These are phyloP conservation scores for Vicugna pacos DNA, from an alignment of 2,113 vertebrate species.

Conservation along the genomic window DNA sequence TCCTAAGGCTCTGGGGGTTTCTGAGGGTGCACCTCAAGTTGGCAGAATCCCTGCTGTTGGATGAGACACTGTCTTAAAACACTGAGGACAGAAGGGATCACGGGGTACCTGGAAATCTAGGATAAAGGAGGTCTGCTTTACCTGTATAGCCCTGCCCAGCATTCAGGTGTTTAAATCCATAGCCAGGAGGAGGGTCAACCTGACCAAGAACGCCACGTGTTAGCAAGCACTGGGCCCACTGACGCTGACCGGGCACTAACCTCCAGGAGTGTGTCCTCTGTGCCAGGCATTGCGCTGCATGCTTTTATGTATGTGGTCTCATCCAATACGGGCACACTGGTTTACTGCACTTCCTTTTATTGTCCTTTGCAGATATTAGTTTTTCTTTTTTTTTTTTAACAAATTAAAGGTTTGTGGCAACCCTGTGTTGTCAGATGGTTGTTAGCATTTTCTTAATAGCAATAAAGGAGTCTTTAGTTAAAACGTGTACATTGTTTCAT, in stretches of 20 bases:
- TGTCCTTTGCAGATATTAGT: not conserved
- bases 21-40: not conserved
- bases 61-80: not conserved
- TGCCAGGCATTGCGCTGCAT: fast-evolving
- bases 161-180: not conserved
- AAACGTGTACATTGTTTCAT: not conserved
- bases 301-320: not conserved
- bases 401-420: not conserved
- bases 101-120: not conserved
- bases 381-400: not conserved
- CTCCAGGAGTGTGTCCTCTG: not conserved
- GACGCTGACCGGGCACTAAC: not conserved
- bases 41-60: not conserved
- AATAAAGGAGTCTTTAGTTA: not conserved
- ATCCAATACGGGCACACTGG: not conserved
- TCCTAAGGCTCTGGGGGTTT: not conserved
- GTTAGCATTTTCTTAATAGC: not conserved
- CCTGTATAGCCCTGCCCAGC: not conserved
- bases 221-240: too few relatives aligned
- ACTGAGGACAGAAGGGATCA: not conserved
- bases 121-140: not conserved
- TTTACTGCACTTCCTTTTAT: not conserved
- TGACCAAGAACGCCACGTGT: not conserved
- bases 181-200: not conserved
- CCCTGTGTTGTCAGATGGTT: not conserved